Conservation (phyloP, 2,113 vertebrate genomes). For the Motacilla tschutschensis region DNA sequence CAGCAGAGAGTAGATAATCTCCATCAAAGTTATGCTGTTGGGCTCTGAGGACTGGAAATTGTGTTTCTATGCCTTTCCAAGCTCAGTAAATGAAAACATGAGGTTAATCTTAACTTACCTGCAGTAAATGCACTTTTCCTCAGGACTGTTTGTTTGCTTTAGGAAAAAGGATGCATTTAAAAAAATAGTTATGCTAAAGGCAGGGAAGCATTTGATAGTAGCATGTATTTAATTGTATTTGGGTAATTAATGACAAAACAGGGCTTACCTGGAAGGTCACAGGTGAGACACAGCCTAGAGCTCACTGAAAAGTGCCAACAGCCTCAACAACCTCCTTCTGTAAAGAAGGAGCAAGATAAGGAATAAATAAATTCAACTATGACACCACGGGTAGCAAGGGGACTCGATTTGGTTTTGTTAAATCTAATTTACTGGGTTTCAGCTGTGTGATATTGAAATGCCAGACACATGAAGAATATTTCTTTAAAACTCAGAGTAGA, state of each 20-base stretch:
- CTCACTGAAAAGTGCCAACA: neutral
- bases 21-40: neutral
- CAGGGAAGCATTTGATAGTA: neutral
- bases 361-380: neutral
- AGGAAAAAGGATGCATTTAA: neutral
- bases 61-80: neutral
- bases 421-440: neutral
- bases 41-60: neutral
- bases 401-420: neutral
- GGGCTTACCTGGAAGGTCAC: neutral
- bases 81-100: neutral
- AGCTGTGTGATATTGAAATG: neutral
- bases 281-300: neutral
- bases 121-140: neutral
- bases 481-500: neutral
- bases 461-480: neutral
- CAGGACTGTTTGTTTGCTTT: neutral
- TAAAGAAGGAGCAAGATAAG: neutral
- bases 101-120: neutral
- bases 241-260: neutral
- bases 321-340: neutral
- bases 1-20: slow-evolving; percentile 40
- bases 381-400: neutral
- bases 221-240: neutral
- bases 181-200: neutral